These are phyloP conservation scores for Elaeidobius kamerunicus DNA, from an alignment of 2,888 invertebrate species.

Conservation along the genomic window DNA sequence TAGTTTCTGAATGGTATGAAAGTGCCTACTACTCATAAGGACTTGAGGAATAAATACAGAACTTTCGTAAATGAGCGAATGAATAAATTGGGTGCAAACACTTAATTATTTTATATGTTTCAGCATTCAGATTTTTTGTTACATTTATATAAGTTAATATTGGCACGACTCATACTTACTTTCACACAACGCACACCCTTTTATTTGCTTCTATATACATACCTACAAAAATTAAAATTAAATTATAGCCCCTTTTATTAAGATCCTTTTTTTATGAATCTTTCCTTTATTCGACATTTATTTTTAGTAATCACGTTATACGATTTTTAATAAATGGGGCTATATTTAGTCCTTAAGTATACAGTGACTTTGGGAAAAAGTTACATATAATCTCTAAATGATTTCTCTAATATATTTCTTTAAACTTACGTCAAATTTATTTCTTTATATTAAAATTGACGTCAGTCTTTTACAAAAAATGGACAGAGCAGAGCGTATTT, in stretches of 20 bases:
- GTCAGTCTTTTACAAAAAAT: slow-evolving; percentile 31
- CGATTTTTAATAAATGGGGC: not conserved
- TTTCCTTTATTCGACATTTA: no score
- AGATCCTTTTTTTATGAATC: slow-evolving; percentile 2
- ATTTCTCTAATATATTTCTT: slow-evolving; percentile 17
- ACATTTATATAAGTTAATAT: slow-evolving; percentile 50
- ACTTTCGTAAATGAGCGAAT: slow-evolving; percentile 16
- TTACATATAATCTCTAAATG: slow-evolving; percentile 12
- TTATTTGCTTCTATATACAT: slow-evolving; percentile 39
- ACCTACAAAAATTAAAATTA: slow-evolving; percentile 29
- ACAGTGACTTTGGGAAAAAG: slow-evolving; percentile 14
- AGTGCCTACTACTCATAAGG: slow-evolving; percentile 7
- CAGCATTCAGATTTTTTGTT: slow-evolving; percentile 49
- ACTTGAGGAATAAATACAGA: slow-evolving; percentile 9
- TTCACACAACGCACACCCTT: slow-evolving; percentile 35
- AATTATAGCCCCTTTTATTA: slow-evolving; percentile 11
- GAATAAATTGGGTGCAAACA: slow-evolving; percentile 45
- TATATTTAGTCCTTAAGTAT: slow-evolving; percentile 15
- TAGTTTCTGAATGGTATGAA: not conserved
- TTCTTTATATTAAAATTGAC: slow-evolving; percentile 29
- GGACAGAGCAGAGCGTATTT: slow-evolving; percentile 24
- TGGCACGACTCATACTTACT: slow-evolving; percentile 47
- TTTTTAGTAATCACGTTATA: no score
- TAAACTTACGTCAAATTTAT: slow-evolving; percentile 31
- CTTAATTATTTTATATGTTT: slow-evolving; percentile 49